phyloP scores from a whole-genome alignment of 2,888 invertebrate genomes.

The Mallateleia sp. region DNA sequence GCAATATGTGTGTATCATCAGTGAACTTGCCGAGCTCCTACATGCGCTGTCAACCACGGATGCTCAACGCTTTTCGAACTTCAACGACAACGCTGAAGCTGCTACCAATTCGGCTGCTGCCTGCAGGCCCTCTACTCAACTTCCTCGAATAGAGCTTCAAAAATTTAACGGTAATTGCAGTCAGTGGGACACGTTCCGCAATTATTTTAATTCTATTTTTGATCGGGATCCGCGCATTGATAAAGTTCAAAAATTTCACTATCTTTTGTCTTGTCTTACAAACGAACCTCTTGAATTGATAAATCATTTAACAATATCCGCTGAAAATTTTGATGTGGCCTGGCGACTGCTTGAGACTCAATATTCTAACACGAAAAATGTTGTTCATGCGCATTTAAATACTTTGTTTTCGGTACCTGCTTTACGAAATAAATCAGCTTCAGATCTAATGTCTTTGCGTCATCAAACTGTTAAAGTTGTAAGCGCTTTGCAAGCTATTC shows the following conservation, averaged over 20 bases:
- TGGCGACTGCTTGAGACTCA: constrained; percentile 8
- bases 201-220: constrained; percentile 31
- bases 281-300: constrained; percentile 5
- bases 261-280: neutral
- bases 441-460: neutral
- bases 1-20: no score
- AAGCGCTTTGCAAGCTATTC: neutral
- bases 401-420: neutral
- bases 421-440: neutral
- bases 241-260: constrained; percentile 10
- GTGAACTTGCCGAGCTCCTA: no score
- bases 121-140: neutral
- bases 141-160: constrained; percentile 4
- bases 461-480: neutral
- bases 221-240: constrained; percentile 7
- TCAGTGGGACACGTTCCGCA: constrained; percentile 30
- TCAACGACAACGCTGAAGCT: no score
- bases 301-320: neutral
- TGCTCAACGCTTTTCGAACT: no score
- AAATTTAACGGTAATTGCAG: constrained; percentile 15
- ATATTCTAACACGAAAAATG: neutral
- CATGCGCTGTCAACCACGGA: no score
- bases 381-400: no score
- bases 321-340: constrained; percentile 5
- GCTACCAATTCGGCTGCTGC: no score